Percentiles rank a stretch among this genome's conserved stretches.
Evolutionary conservation across 2,797 vertebrate species (phyloP).

Genomic region (Melanogrammus aeglefinus): DNA sequence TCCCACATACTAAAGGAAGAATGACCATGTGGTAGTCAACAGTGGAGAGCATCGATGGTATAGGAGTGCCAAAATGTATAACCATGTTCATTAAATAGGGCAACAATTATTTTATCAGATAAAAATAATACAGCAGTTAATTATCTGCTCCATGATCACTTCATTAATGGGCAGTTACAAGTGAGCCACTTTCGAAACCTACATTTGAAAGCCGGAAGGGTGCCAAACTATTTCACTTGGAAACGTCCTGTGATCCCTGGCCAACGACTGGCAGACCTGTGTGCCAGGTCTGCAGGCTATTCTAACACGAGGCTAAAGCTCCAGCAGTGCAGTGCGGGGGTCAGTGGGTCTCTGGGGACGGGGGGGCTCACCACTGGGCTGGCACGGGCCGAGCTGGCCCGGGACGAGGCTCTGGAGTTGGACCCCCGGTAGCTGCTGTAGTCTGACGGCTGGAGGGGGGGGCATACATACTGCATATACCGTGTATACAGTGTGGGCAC

Average conservation of each 20-base stretch:
- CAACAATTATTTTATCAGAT: not conserved
- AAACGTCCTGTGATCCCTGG: too few species aligned
- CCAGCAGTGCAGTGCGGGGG: too few species aligned
- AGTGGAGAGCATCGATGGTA: not conserved
- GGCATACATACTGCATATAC: not conserved
- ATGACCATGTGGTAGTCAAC: not conserved
- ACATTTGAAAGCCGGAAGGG: too few species aligned
- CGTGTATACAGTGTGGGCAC: not conserved
- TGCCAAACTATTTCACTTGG: too few species aligned
- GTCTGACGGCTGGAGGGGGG: slow-evolving; percentile 79
- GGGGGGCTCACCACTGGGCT: slow-evolving; percentile 91
- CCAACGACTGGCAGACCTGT: too few species aligned
- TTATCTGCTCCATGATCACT: too few species aligned
- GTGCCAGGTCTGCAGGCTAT: too few species aligned
- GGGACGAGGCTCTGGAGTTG: slow-evolving; percentile 86
- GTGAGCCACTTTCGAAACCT: too few species aligned
- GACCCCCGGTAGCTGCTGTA: slow-evolving; percentile 82
- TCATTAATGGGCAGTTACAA: too few species aligned
- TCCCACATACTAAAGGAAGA: not conserved
- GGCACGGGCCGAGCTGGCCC: slow-evolving; percentile 87
- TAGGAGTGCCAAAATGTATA: not conserved
- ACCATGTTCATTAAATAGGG: not conserved
- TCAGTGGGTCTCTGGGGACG: not conserved
- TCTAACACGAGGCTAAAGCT: too few species aligned
- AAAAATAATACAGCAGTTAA: too few species aligned